Evolutionary conservation across 1,140 invertebrate species (phyloP).

Genomic region (Caerostris extrusa): DNA sequence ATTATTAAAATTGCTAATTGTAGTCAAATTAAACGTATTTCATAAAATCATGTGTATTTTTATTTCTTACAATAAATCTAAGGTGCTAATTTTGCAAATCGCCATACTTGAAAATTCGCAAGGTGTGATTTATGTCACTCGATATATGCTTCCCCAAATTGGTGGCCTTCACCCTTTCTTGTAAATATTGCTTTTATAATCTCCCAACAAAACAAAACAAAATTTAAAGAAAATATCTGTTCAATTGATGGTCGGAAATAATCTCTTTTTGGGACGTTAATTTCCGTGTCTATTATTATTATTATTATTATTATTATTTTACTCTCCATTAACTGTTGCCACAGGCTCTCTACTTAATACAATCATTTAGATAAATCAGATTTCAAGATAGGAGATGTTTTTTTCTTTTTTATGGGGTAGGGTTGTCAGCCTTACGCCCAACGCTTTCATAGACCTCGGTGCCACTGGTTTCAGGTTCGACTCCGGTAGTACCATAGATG

Average conservation of each 20-base stretch:
- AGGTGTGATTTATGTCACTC: not conserved
- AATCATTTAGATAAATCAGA: constrained; percentile 17
- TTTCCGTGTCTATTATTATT: not conserved
- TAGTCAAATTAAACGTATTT: no score
- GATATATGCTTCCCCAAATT: not conserved
- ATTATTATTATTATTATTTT: not conserved
- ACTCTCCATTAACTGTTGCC: constrained; percentile 38
- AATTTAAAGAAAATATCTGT: not conserved
- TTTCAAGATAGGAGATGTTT: no score
- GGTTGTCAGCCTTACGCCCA: no score
- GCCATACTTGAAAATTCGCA: not conserved
- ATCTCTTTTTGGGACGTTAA: constrained; percentile 20
- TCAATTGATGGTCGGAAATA: constrained; percentile 7
- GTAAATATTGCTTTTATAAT: constrained; percentile 4
- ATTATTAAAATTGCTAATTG: no score
- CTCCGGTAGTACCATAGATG: no score
- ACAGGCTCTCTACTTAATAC: constrained; percentile 28
- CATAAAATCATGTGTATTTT: not conserved
- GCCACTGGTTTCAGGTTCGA: no score
- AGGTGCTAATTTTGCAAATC: not conserved
- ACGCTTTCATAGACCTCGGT: not conserved
- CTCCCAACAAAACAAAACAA: not conserved
- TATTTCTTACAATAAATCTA: not conserved
- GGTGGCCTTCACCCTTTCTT: not conserved
- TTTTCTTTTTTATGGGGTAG: no score